A percentile compares a stretch with the other conserved stretches of the same genome.
These are phyloP conservation scores for Syrphus vitripennis DNA, from an alignment of 2,888 invertebrate species.

Conservation along the genomic window DNA sequence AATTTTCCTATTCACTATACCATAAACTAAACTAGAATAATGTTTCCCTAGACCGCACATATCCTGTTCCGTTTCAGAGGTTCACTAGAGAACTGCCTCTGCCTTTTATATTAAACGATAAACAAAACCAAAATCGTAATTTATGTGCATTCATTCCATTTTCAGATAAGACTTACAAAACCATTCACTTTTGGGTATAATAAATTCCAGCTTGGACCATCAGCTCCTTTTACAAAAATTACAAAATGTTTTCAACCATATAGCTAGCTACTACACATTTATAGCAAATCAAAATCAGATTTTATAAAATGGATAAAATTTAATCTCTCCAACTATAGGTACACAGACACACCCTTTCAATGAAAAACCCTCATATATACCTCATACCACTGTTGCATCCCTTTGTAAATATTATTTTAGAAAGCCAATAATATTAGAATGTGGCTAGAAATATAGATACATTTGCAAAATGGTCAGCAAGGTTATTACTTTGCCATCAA, in stretches of 20 bases:
- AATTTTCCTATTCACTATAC: not conserved
- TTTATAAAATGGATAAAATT: not conserved
- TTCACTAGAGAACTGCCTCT: too few relatives aligned
- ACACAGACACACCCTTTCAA: not conserved
- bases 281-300: conserved; percentile 1
- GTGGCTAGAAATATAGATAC: not conserved
- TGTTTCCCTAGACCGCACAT: not conserved
- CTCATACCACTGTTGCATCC: not conserved
- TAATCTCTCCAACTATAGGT: not conserved
- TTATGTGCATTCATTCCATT: not conserved
- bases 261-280: too few relatives aligned
- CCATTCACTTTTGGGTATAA: not conserved
- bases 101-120: not conserved
- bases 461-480: conserved; percentile 38
- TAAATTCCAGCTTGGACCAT: not conserved
- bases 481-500: conserved; percentile 37
- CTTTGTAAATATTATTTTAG: not conserved
- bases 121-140: not conserved
- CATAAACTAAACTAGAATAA: too few relatives aligned
- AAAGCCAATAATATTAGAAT: not conserved
- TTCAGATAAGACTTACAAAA: not conserved
- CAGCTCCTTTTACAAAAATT: not conserved
- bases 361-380: not conserved
- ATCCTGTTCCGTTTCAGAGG: not conserved
- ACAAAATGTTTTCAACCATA: not conserved